phyloP scores from a whole-genome alignment of 2,113 vertebrate species.

The Gymnorhina tibicen region DNA sequence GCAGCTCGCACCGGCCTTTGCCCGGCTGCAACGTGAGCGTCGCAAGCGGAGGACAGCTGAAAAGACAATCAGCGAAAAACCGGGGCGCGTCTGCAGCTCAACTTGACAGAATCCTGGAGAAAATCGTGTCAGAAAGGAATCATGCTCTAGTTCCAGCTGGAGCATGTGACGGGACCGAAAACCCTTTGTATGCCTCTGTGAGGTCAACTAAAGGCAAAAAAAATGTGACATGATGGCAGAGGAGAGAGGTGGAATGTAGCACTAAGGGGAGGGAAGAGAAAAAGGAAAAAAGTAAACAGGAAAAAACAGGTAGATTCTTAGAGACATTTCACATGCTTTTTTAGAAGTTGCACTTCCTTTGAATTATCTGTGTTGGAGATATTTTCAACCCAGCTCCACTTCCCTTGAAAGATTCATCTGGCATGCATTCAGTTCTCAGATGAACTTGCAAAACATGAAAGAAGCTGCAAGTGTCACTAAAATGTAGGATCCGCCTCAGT shows the following conservation, averaged over 20 bases:
- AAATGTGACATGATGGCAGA: neutral
- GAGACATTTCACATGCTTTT: neutral
- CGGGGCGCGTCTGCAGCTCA: neutral
- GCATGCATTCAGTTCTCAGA: neutral
- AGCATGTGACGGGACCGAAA: neutral
- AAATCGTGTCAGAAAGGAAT: neutral
- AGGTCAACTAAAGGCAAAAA: neutral
- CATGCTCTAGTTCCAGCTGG: neutral
- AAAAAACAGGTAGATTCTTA: slow-evolving; percentile 29
- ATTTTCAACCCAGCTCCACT: neutral
- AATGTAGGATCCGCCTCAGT: neutral
- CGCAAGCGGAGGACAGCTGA: neutral
- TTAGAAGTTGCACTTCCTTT: slow-evolving; percentile 26
- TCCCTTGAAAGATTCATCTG: slow-evolving; percentile 45
- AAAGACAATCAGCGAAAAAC: neutral
- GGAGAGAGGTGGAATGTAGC: neutral
- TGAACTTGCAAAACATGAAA: slow-evolving; percentile 29
- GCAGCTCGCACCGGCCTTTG: neutral
- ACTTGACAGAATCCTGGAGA: neutral
- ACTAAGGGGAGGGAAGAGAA: neutral
- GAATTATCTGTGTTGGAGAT: slow-evolving; percentile 11
- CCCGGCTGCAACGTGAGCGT: neutral
- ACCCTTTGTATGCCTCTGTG: neutral
- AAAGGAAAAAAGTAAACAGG: neutral
- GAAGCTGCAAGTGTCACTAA: neutral